Percentiles rank a stretch among this genome's conserved stretches.
These are phyloP conservation scores for Drosophila truncata DNA, from an alignment of 1,140 invertebrate genomes.

Conservation along the genomic window DNA sequence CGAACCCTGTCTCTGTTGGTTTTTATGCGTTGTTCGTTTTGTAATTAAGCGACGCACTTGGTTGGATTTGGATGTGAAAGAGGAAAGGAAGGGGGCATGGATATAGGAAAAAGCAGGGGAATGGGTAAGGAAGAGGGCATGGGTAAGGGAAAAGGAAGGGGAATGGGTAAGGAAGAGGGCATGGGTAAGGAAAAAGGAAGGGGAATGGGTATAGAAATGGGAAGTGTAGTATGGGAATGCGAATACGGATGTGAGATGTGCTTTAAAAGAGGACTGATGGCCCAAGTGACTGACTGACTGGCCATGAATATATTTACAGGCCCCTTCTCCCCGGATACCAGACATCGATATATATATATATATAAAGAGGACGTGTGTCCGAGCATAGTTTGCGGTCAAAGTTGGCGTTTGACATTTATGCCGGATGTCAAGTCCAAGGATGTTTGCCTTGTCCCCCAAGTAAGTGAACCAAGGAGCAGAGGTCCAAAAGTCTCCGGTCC, in stretches of 20 bases:
- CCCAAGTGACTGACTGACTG: slow-evolving; percentile 14
- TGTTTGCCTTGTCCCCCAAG: slow-evolving; percentile 10
- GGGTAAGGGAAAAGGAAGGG: slow-evolving; percentile 11
- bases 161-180: not conserved
- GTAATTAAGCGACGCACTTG: slow-evolving; percentile 84
- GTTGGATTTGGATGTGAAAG: slow-evolving; percentile 56
- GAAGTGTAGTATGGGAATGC: slow-evolving; percentile 3
- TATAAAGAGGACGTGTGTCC: not conserved
- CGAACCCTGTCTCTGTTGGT: slow-evolving; percentile 60
- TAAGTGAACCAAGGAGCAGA: slow-evolving; percentile 23
- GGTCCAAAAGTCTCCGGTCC: not conserved
- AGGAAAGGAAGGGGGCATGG: slow-evolving; percentile 2
- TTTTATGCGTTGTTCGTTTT: slow-evolving; percentile 84
- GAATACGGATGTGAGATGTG: slow-evolving; percentile 12
- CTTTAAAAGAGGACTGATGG: slow-evolving; percentile 19
- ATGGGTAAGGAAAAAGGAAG: not conserved
- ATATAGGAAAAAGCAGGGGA: not conserved
- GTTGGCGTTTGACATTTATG: slow-evolving; percentile 83
- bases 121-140: not conserved
- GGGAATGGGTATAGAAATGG: slow-evolving; percentile 11
- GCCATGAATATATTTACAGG: slow-evolving; percentile 70
- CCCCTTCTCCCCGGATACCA: not conserved
- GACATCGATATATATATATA: slow-evolving; percentile 4
- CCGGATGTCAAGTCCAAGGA: slow-evolving; percentile 70
- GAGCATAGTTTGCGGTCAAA: slow-evolving; percentile 72